These are phyloP conservation scores for Sitophilus oryzae DNA, from an alignment of 1,140 invertebrate genomes.

Conservation along the genomic window DNA sequence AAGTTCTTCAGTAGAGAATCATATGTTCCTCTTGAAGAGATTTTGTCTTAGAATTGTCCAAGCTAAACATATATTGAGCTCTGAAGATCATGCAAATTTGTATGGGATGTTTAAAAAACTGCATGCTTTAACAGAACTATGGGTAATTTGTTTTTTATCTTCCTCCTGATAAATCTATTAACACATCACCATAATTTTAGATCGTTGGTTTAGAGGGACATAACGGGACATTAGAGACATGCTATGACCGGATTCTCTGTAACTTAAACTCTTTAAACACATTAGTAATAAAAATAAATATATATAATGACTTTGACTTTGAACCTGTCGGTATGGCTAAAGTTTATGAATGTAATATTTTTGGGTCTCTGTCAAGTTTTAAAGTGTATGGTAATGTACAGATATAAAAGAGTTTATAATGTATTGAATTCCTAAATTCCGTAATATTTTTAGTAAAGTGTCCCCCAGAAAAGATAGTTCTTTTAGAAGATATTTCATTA, in stretches of 20 bases:
- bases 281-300: conserved; percentile 17
- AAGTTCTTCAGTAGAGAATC: neutral
- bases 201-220: conserved; percentile 13
- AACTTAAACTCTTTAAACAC: conserved; percentile 15
- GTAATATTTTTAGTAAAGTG: conserved; percentile 10
- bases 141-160: conserved; percentile 14
- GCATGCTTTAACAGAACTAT: conserved; percentile 18
- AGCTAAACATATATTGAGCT: too few relatives aligned
- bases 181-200: too few relatives aligned
- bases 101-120: conserved; percentile 18
- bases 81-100: conserved; percentile 3
- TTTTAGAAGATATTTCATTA: conserved; percentile 13
- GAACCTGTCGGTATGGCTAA: conserved; percentile 17
- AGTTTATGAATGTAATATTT: conserved; percentile 12
- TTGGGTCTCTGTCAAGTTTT: conserved; percentile 16
- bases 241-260: conserved; percentile 10
- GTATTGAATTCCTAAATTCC: too few relatives aligned
- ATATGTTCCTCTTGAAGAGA: conserved; percentile 13
- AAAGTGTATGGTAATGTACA: conserved; percentile 14
- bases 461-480: conserved; percentile 8
- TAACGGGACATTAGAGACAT: neutral
- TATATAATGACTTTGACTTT: conserved; percentile 14
- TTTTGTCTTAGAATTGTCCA: conserved; percentile 23
- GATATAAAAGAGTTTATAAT: too few relatives aligned
- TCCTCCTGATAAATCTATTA: neutral